Evolutionary conservation across 2,888 invertebrate species (phyloP), one percentile per base, ranked within the genome.

Genomic region (Lycophotia porphyrea): DNA sequence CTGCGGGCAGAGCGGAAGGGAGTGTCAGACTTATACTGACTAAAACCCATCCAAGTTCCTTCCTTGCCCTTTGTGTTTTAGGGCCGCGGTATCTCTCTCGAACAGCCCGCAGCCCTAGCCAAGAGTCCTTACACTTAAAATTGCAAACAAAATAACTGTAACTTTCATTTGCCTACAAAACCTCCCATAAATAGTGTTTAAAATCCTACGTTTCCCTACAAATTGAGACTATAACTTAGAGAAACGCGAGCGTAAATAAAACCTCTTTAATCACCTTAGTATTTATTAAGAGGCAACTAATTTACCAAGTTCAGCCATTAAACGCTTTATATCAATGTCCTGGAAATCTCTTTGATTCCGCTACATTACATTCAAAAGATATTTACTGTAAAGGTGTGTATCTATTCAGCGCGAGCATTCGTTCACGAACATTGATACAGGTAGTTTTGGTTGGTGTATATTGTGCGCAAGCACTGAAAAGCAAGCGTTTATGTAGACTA

Each of bases 231-330:
- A 76, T 83, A 78, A 80, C 39, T 83, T 58, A 71, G 27, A 13
- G 7, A 34, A 74, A 61, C 27, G 42, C 31, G 47, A n/a, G 47
- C 39, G 67, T 82, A 75, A 86, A 86, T 81, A 84, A 85, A 70
- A 77, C 61, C 52, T 55, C 36, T n/a, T 72, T 81, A 79, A 85
- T 84, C 74, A 81, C 78, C 74, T 55, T 61, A 24, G 65, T 89
- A 88, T 88, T 87, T 88, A 88, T 87, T 88, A 89, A 88, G 84
- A 86, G 83, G 80, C 82, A 82, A 84, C 86, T 88, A 91, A 87
- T 91, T 86, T 84, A 84, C 74, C 74, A 91, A 92, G 87, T 92
- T 91, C 78, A 79, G 80, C 86, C 90, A 88, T 91, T 84, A 85
- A 84, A 61, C 44, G 76, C 44, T 70, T 81, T 82, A 79, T 74